Base-by-base conservation (phyloP, 2,888 invertebrate genomes). In the Platycheirus albimanus region DNA sequence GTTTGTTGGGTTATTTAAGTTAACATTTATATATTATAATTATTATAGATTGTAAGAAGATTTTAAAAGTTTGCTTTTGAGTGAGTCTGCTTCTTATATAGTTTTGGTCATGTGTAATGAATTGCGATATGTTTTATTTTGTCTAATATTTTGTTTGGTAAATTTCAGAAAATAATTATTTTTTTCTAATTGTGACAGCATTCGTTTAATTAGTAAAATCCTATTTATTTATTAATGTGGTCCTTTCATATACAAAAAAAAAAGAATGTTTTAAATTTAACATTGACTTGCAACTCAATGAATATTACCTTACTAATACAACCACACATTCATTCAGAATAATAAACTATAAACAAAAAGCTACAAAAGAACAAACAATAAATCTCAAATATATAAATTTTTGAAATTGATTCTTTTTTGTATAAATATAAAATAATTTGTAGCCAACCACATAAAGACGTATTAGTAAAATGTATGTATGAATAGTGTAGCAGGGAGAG, bases 81-180 rank as follows among this genome's bases (percentile, higher is more conserved):
- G 56, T 43, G 51, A 71, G 19, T 71, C 20, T 45, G 49, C n/a
- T n/a, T n/a, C n/a, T n/a, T 64, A 54, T n/a, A 36, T 8, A 13
- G 38, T 24, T 52, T 72, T 79, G 78, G 78, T 79, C 78, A n/a
- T n/a, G 45, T 79, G 58, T 41, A 28, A 33, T 54, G 64, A 64
- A 54, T 64, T 72, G 66, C 72, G 78, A 79, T 79, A 79, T 79
- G 78, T 79, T 33, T 30, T n/a, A 19, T 43, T 54, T 15, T 47
- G 24, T 56, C 5, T 56, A 41, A 56, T 24, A 41, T 15, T 72
- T 45, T 19, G 0, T 38, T 56, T 3, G 38, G 5, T 8, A 30
- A n/a, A 54, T 43, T 38, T 41, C 24, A 28, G 51, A 63, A 71
- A 71, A 58, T 51, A 56, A 56, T 61, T 20, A n/a, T 38, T 41